These are phyloP conservation scores for Littorina saxatilis DNA, from an alignment of 1,140 invertebrate species.

Conservation along the genomic window DNA sequence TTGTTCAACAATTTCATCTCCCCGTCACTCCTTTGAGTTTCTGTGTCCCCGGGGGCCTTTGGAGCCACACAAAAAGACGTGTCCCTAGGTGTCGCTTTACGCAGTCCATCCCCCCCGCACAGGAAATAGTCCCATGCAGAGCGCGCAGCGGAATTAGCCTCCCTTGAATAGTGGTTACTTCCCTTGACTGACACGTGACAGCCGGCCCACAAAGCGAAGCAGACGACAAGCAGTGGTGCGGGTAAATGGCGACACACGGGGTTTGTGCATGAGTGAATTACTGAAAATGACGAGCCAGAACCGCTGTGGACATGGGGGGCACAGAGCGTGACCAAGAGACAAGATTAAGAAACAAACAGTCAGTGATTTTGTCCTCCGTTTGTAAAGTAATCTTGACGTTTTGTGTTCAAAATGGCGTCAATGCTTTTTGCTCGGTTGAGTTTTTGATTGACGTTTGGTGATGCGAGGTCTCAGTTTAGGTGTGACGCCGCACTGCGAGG, in stretches of 20 bases:
- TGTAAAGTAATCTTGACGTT: background rate
- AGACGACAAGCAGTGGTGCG: slow-evolving; percentile 7
- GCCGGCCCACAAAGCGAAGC: slow-evolving; percentile 9
- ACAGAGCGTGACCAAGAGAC: slow-evolving; percentile 15
- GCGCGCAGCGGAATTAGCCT: slow-evolving; percentile 24
- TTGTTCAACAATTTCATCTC: too few relatives aligned
- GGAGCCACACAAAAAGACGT: background rate
- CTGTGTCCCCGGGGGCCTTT: background rate
- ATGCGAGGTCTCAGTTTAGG: background rate
- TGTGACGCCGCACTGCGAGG: background rate
- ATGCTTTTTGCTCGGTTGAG: background rate
- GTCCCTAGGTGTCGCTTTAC: slow-evolving; percentile 8
- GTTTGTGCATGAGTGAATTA: background rate
- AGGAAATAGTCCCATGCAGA: slow-evolving; percentile 26
- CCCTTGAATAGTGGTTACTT: slow-evolving; percentile 18
- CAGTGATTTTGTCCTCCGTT: background rate
- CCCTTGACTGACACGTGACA: slow-evolving; percentile 12
- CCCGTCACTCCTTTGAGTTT: too few relatives aligned
- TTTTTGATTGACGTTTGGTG: background rate
- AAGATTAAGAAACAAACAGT: slow-evolving; percentile 26
- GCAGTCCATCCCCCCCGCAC: background rate
- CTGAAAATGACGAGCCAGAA: background rate
- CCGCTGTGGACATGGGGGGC: background rate
- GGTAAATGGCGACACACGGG: background rate
- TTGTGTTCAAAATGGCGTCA: background rate